A percentile compares a stretch with the other conserved stretches of the same genome.
Evolutionary conservation across 1,140 invertebrate genomes (phyloP).

Genomic region (Drosophila kohkoa): DNA sequence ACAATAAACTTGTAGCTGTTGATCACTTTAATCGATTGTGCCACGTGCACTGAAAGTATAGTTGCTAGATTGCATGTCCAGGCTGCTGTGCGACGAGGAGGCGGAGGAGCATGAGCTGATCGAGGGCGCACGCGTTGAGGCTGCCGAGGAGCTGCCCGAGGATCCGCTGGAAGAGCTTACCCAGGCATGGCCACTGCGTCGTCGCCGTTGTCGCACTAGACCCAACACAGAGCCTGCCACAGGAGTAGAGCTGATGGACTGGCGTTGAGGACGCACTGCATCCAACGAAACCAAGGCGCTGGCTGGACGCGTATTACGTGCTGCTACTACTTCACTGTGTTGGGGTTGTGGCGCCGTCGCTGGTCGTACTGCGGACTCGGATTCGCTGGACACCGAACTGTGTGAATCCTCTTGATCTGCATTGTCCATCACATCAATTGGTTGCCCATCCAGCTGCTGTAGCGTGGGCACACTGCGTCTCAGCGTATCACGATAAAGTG

Average conservation of each 20-base stretch:
- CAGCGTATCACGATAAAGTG: constrained; percentile 81
- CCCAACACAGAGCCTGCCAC: constrained; percentile 76
- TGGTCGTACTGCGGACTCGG: constrained; percentile 53
- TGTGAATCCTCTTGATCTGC: constrained; percentile 34
- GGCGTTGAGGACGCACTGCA: constrained; percentile 33
- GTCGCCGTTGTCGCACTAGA: constrained; percentile 65
- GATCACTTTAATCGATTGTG: constrained; percentile 49
- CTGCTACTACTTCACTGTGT: not conserved
- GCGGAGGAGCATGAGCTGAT: constrained; percentile 61
- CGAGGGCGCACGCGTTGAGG: constrained; percentile 61
- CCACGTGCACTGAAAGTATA: constrained; percentile 56
- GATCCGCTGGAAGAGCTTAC: constrained; percentile 70
- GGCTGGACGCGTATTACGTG: constrained; percentile 22
- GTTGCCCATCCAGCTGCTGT: constrained; percentile 81
- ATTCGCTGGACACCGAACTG: constrained; percentile 67
- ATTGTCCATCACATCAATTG: constrained; percentile 32
- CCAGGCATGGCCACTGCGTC: constrained; percentile 73
- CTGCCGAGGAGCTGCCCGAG: constrained; percentile 58
- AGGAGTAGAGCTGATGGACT: constrained; percentile 45
- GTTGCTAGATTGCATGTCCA: constrained; percentile 58
- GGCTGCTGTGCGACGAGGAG: constrained; percentile 48
- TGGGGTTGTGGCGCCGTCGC: constrained; percentile 54
- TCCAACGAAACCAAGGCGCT: constrained; percentile 48
- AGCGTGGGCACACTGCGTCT: constrained; percentile 83
- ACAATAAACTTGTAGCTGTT: constrained; percentile 48